Conservation (phyloP, 1,140 invertebrate species). For the Drosophila pallidifrons region DNA sequence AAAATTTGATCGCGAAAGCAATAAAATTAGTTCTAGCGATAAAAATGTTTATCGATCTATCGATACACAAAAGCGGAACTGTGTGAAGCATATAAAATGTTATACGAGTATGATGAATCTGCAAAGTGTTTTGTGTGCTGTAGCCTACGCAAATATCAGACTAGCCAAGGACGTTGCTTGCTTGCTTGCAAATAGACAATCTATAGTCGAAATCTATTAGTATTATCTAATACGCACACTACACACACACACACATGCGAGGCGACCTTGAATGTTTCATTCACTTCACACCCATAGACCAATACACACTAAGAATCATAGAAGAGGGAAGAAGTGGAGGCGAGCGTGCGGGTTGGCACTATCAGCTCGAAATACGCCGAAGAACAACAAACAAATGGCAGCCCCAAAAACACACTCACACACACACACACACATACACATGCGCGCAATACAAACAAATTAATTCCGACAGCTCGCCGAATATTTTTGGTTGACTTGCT, state of each 20-base stretch:
- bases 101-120: neutral
- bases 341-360: conserved; percentile 34
- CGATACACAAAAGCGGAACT: conserved; percentile 8
- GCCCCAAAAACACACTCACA: conserved; percentile 44
- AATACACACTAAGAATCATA: neutral
- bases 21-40: neutral
- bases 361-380: conserved; percentile 78
- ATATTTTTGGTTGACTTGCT: conserved; percentile 46
- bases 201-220: conserved; percentile 53
- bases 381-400: conserved; percentile 68
- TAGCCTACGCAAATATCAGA: conserved; percentile 24
- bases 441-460: conserved; percentile 48
- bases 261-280: conserved; percentile 82
- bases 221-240: conserved; percentile 77
- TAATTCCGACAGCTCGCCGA: conserved; percentile 62
- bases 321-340: conserved; percentile 4
- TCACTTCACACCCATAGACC: conserved; percentile 69
- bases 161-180: conserved; percentile 23
- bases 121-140: neutral
- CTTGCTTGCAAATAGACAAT: conserved; percentile 45
- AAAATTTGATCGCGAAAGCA: too few relatives aligned
- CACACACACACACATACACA: conserved; percentile 12
- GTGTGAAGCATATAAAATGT: neutral
- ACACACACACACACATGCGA: conserved; percentile 38
- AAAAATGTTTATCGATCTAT: neutral